Percentiles rank a stretch among this genome's conserved stretches.
Conservation (phyloP, 2,797 vertebrate genomes). For the Crenichthys baileyi region DNA sequence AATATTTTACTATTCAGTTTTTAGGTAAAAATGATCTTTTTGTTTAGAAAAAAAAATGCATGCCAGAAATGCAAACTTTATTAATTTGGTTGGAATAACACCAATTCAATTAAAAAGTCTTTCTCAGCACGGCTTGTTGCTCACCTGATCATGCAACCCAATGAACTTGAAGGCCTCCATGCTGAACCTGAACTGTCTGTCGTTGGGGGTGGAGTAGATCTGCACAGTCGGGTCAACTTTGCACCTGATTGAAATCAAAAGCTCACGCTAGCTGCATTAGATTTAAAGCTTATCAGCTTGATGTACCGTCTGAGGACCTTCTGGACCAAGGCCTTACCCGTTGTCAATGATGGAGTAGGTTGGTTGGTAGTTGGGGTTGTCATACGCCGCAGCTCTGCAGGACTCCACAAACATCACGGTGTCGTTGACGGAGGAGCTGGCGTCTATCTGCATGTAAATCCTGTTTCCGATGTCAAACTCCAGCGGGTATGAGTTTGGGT, state of each 20-base stretch:
- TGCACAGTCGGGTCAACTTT: slow-evolving; percentile 62
- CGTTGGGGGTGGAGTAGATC: slow-evolving; percentile 12
- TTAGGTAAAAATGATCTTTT: too few species aligned
- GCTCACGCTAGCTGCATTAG: not conserved
- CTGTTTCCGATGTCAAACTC: slow-evolving; percentile 50
- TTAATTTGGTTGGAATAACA: too few species aligned
- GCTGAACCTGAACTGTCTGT: slow-evolving; percentile 63
- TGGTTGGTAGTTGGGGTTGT: slow-evolving; percentile 60
- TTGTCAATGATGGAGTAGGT: slow-evolving; percentile 75
- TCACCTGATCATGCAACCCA: slow-evolving; percentile 70
- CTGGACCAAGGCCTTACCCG: slow-evolving; percentile 54
- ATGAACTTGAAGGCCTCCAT: slow-evolving; percentile 81
- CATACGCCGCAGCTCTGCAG: slow-evolving; percentile 73
- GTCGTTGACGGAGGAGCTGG: slow-evolving; percentile 60
- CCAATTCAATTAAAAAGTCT: not conserved
- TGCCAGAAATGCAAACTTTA: too few species aligned
- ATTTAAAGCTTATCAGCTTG: not conserved
- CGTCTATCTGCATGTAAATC: slow-evolving; percentile 76
- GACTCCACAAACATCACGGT: slow-evolving; percentile 77
- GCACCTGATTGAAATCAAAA: slow-evolving; percentile 55
- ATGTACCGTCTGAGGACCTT: too few species aligned
- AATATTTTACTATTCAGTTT: too few species aligned
- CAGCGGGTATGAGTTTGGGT: slow-evolving; percentile 64
- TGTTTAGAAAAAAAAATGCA: too few species aligned
- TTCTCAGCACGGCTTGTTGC: not conserved